phyloP scores from a whole-genome alignment of 1,140 invertebrate species.

The Leptinotarsa texana region DNA sequence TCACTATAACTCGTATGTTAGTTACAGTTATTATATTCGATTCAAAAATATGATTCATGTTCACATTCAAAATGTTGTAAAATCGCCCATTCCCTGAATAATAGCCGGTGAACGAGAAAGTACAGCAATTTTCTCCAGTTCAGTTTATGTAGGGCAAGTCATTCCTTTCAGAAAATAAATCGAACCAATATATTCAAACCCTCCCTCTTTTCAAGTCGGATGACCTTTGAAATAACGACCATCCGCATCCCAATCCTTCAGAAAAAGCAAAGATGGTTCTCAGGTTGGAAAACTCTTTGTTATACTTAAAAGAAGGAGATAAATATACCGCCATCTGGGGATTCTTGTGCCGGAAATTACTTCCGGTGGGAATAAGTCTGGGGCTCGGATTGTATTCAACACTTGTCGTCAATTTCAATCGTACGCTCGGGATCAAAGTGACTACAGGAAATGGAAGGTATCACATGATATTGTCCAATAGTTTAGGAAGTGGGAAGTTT shows the following conservation, averaged over 20 bases:
- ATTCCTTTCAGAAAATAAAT: slow-evolving; percentile 13
- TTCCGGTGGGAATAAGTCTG: slow-evolving; percentile 7
- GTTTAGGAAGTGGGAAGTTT: background rate
- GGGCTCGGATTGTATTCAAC: slow-evolving; percentile 4
- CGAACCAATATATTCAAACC: slow-evolving; percentile 16
- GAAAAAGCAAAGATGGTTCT: background rate
- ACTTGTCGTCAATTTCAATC: slow-evolving; percentile 10
- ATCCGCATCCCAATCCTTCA: slow-evolving; percentile 10
- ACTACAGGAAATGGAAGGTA: background rate
- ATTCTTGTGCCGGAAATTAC: slow-evolving; percentile 2
- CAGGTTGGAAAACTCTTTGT: background rate
- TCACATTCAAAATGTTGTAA: too few species aligned
- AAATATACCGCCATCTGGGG: slow-evolving; percentile 5
- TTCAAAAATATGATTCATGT: too few species aligned
- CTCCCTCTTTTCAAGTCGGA: slow-evolving; percentile 1
- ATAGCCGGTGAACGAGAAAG: too few species aligned
- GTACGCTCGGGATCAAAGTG: background rate
- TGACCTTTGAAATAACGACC: slow-evolving; percentile 24
- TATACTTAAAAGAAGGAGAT: slow-evolving; percentile 12
- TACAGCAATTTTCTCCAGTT: background rate
- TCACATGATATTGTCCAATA: background rate
- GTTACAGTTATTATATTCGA: too few species aligned
- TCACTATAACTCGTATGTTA: too few species aligned
- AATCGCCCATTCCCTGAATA: too few species aligned
- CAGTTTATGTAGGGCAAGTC: background rate